Evolutionary conservation across 2,888 invertebrate genomes (phyloP), one percentile per base, ranked within the genome.

Genomic region (Megastigmus dorsalis): DNA sequence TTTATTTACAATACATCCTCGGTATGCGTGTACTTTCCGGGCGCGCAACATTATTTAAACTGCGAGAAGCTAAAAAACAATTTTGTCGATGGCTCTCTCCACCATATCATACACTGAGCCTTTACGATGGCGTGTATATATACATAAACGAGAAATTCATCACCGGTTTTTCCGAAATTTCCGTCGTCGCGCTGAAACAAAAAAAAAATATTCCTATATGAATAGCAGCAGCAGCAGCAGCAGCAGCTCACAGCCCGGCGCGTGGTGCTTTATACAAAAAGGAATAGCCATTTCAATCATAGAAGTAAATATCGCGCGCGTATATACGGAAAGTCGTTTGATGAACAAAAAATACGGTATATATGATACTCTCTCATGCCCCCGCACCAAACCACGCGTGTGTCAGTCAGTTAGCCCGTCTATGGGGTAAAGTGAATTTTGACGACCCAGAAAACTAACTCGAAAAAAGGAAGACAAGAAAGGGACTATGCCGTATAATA

Each of bases 241-340:
- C n/a, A n/a, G n/a, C n/a, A n/a, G n/a, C n/a, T n/a, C n/a, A n/a
- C n/a, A n/a, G n/a, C n/a, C n/a, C n/a, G n/a, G n/a, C n/a, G n/a
- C n/a, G n/a, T n/a, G n/a, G n/a, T n/a, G n/a, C n/a, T n/a, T n/a
- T n/a, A n/a, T n/a, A n/a, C n/a, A n/a, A n/a, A n/a, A 20, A 57
- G 9, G 36, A 23, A 57, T 13, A 57, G 10, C 23, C 20, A 67
- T 57, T 57, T 57, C 55, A 55, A 57, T 67, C 45, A 33, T 52
- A 28, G 52, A 15, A 45, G 45, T 13, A 33, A 63, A 23, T 23
- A 6, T 41, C n/a, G n/a, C 13, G n/a, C 15, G 18, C n/a, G 41
- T 59, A 59, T 13, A 41, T 38, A 41, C n/a, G 6, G 55, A n/a
- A n/a, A 38, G 41, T 28, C 26, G n/a, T 3, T 3, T 18, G 10